A percentile compares a stretch with the other conserved stretches of the same genome.
These are phyloP conservation scores for Etheostoma nigrum DNA, from an alignment of 2,797 vertebrate species.

Conservation along the genomic window DNA sequence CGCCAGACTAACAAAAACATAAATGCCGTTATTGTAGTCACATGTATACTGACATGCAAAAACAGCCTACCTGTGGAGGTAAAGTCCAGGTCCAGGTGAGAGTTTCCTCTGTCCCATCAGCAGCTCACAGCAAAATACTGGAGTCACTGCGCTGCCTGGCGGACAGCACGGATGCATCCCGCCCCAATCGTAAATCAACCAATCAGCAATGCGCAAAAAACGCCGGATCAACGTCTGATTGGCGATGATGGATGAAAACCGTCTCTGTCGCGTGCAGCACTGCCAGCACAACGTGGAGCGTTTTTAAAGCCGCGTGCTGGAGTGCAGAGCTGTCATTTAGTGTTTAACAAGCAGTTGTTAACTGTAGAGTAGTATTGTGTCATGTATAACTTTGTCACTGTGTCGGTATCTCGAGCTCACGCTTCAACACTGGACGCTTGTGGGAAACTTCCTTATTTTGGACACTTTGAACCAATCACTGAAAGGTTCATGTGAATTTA, in stretches of 20 bases:
- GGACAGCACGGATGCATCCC: conserved; percentile 46
- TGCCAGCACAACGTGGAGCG: not conserved
- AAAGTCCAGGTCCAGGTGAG: conserved; percentile 47
- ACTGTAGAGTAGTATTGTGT: rapidly evolving
- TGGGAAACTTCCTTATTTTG: conserved; percentile 28
- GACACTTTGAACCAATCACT: conserved; percentile 33
- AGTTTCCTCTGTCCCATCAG: conserved; percentile 63
- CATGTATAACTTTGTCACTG: too few species aligned
- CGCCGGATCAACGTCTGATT: conserved; percentile 70
- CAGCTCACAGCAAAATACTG: conserved; percentile 40
- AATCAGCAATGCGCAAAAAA: conserved; percentile 74
- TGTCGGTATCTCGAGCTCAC: not conserved
- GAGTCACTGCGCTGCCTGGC: conserved; percentile 50
- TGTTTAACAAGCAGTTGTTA: too few species aligned
- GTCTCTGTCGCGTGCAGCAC: conserved; percentile 4
- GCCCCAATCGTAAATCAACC: conserved; percentile 69
- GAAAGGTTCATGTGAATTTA: not conserved
- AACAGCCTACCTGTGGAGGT: conserved; percentile 66
- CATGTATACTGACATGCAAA: not conserved
- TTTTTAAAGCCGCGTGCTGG: not conserved
- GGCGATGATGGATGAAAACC: conserved; percentile 30
- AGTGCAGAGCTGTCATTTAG: not conserved
- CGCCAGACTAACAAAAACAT: not conserved
- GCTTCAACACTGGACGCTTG: not conserved
- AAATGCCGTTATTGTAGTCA: not conserved